Conservation (phyloP, 2,113 vertebrate genomes). For the Polypterus senegalus region DNA sequence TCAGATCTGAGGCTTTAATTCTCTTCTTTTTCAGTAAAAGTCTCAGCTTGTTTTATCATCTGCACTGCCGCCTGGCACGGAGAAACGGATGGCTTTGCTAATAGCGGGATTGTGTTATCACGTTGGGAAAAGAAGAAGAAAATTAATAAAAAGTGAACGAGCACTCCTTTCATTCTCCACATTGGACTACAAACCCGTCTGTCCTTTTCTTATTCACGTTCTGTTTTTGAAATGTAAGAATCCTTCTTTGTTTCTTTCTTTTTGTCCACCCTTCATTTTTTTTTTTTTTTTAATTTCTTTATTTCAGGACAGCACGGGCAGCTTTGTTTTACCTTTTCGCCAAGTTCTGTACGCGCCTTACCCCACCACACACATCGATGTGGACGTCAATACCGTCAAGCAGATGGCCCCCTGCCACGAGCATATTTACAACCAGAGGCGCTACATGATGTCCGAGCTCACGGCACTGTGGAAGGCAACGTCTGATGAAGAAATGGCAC, state of each 20-base stretch:
- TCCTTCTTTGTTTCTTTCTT: neutral
- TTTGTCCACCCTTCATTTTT: neutral
- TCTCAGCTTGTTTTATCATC: no score
- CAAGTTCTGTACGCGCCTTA: conserved; percentile 93
- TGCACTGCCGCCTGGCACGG: no score
- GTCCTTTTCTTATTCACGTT: neutral
- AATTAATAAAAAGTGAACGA: no score
- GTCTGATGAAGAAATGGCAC: conserved; percentile 79
- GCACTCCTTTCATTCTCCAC: no score
- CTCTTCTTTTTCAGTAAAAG: no score
- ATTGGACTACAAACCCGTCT: no score
- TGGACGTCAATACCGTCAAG: conserved; percentile 90
- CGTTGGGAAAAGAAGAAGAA: no score
- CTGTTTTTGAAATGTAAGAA: neutral
- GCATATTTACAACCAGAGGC: conserved; percentile 82
- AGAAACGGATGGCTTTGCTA: no score
- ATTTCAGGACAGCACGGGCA: conserved; percentile 81
- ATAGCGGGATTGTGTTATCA: no score
- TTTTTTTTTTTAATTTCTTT: neutral
- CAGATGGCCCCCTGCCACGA: conserved; percentile 97
- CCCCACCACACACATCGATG: conserved; percentile 90
- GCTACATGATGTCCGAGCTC: conserved; percentile 83
- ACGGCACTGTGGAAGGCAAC: conserved; percentile 77
- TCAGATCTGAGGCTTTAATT: no score
- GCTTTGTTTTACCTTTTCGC: conserved; percentile 86